Evolutionary conservation across 2,888 invertebrate genomes (phyloP).

Genomic region (Mythimna lalbum): DNA sequence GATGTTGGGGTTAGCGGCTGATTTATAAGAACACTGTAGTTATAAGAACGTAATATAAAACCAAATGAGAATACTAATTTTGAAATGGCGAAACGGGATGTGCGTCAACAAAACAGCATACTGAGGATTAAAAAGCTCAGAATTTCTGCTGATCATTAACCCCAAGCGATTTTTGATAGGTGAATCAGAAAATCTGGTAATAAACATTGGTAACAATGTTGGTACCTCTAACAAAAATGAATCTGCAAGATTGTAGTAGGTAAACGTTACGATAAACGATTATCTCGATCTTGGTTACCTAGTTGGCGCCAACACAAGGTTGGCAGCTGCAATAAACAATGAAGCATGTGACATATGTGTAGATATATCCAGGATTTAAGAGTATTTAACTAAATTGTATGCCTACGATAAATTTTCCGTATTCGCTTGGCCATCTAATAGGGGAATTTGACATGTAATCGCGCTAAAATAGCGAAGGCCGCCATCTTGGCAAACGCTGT

Average conservation of each 20-base stretch:
- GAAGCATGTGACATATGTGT: slow-evolving; percentile 13
- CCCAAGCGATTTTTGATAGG: not conserved
- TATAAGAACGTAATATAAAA: slow-evolving; percentile 37
- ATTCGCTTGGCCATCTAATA: slow-evolving; percentile 75
- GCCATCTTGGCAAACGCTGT: slow-evolving; percentile 87
- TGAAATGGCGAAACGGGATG: not conserved
- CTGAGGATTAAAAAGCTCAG: not conserved
- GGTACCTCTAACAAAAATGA: not conserved
- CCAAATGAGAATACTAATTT: slow-evolving; percentile 15
- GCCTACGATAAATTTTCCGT: slow-evolving; percentile 63
- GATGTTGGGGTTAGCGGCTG: slow-evolving; percentile 80
- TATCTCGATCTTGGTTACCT: slow-evolving; percentile 13
- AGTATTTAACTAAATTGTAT: slow-evolving; percentile 42
- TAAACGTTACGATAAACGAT: slow-evolving; percentile 23
- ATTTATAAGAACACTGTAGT: slow-evolving; percentile 76
- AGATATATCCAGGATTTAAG: slow-evolving; percentile 16
- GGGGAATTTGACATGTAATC: slow-evolving; percentile 79
- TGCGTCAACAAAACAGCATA: not conserved
- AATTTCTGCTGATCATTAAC: not conserved
- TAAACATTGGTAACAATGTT: slow-evolving; percentile 24
- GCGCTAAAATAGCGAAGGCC: slow-evolving; percentile 89
- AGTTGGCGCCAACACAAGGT: slow-evolving; percentile 30
- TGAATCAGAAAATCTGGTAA: slow-evolving; percentile 8
- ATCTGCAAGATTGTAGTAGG: slow-evolving; percentile 14
- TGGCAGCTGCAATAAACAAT: slow-evolving; percentile 33